Percentiles rank a stretch among this genome's conserved stretches.
phyloP scores from a whole-genome alignment of 2,888 invertebrate species.

The Lasius platythorax region DNA sequence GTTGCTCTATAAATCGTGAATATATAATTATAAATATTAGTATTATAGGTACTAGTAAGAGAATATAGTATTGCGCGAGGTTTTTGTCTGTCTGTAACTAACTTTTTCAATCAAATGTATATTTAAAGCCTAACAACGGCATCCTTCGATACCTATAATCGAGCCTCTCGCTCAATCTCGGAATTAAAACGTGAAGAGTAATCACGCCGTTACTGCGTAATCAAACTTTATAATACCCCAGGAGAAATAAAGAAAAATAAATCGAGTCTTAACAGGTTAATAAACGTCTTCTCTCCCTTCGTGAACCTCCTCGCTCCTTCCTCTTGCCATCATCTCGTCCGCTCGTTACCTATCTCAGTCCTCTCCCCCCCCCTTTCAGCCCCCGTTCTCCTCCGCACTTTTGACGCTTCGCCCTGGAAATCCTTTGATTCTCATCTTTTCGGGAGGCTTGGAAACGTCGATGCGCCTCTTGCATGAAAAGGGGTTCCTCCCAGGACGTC shows the following conservation, averaged over 20 bases:
- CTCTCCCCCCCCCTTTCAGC: slow-evolving; percentile 48
- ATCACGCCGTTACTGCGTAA: slow-evolving; percentile 51
- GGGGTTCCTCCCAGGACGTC: slow-evolving; percentile 80
- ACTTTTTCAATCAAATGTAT: slow-evolving; percentile 24
- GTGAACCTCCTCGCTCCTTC: slow-evolving; percentile 1
- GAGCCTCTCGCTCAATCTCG: slow-evolving; percentile 29
- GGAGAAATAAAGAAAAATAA: slow-evolving; percentile 58
- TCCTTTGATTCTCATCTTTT: slow-evolving; percentile 86
- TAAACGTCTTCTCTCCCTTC: slow-evolving; percentile 60
- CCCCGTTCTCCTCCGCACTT: slow-evolving; percentile 74
- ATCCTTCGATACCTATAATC: slow-evolving; percentile 27
- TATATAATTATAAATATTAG: background rate
- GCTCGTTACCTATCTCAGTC: slow-evolving; percentile 41
- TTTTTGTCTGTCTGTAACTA: background rate
- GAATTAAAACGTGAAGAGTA: slow-evolving; percentile 50
- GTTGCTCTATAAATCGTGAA: background rate
- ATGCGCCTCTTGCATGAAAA: slow-evolving; percentile 79
- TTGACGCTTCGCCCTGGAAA: slow-evolving; percentile 83
- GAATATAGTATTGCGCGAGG: background rate
- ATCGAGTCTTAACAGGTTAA: slow-evolving; percentile 65
- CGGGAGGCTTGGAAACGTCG: slow-evolving; percentile 79
- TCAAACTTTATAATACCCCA: slow-evolving; percentile 54
- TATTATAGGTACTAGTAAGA: background rate
- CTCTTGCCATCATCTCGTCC: slow-evolving; percentile 30
- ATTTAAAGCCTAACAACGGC: slow-evolving; percentile 29